phyloP scores from a whole-genome alignment of 2,113 vertebrate species.

The Vulpes vulpes region DNA sequence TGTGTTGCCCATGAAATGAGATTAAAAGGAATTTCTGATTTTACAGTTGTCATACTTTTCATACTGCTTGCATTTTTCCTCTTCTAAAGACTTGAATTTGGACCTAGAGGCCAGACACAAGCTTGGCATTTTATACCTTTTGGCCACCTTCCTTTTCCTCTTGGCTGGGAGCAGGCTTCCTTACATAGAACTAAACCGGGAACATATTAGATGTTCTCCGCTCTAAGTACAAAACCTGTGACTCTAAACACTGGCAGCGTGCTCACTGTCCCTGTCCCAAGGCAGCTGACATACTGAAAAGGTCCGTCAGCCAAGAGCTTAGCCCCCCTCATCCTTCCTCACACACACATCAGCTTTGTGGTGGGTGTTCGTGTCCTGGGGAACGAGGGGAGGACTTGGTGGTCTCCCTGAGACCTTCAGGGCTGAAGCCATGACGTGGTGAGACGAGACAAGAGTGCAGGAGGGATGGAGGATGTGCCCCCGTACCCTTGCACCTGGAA shows the following conservation, averaged over 20 bases:
- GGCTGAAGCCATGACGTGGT: too few relatives aligned
- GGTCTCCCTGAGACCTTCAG: not conserved
- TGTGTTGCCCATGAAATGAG: constrained; percentile 74
- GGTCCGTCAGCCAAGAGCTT: not conserved
- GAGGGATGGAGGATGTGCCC: too few relatives aligned
- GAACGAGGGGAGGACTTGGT: too few relatives aligned
- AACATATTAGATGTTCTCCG: constrained; percentile 20
- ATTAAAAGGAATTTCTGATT: constrained; percentile 79
- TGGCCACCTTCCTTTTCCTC: not conserved
- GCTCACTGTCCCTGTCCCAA: not conserved
- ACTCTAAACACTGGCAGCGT: not conserved
- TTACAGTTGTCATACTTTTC: constrained; percentile 41
- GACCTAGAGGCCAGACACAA: not conserved
- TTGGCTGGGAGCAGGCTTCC: not conserved
- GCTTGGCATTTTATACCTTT: not conserved
- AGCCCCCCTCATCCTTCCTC: not conserved
- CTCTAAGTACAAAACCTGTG: not conserved
- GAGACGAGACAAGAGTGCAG: not conserved
- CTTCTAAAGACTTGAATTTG: not conserved
- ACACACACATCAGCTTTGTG: not conserved
- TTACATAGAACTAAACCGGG: not conserved
- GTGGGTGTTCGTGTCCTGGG: not conserved
- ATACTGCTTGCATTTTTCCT: constrained; percentile 4
- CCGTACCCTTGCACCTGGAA: not conserved
- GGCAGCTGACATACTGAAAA: not conserved